Base-by-base conservation (phyloP, 1,140 invertebrate species). In the Bombus confusus region DNA sequence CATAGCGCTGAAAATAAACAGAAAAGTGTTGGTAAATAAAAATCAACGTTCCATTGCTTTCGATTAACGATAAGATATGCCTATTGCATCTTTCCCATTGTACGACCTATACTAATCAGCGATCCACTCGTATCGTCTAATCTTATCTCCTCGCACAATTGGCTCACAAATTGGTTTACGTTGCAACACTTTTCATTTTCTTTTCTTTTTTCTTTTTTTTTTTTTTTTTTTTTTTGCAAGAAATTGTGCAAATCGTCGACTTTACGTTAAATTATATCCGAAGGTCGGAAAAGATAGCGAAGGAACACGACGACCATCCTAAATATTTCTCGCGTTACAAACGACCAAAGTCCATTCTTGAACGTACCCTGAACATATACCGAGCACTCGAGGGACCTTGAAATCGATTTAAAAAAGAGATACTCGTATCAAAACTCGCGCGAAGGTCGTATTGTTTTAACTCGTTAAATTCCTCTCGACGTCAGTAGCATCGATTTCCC, bases 391-490 rank as follows among this genome's bases (percentile, higher is more conserved):
- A 1, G 76, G n/a, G 41, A 25, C 77, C 77, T 79, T 68, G 77
- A 12, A 68, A 34, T 25, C 62, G 62, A 34, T 72, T 80, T 59
- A 72, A 72, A 72, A 59, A 72, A 57, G 68, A 59, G 47, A 72
- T 57, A 4, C 25, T 71, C 28, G 39, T 79, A 68, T 79, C 31
- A 68, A 68, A 68, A 79, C n/a, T 59, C 31, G 43, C 28, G 22
- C 68, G 68, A 80, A 80, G 79, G 79, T 31, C 68, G 47, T 34
- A 71, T 66, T 47, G 39, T 52, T 66, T 43, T n/a, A 28, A 41
- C 13, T 31, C 59, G 59, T 78, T 31, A 22, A 68, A 68, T 47
- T 47, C 47, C 77, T 78, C n/a, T n/a, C 34, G 52, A 76, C 57
- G 25, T 76, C 74, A 22, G 34, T 34, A 9, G 12, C 22, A 18